Conservation (phyloP, 1,140 invertebrate species). For the Protaetia brevitarsis region DNA sequence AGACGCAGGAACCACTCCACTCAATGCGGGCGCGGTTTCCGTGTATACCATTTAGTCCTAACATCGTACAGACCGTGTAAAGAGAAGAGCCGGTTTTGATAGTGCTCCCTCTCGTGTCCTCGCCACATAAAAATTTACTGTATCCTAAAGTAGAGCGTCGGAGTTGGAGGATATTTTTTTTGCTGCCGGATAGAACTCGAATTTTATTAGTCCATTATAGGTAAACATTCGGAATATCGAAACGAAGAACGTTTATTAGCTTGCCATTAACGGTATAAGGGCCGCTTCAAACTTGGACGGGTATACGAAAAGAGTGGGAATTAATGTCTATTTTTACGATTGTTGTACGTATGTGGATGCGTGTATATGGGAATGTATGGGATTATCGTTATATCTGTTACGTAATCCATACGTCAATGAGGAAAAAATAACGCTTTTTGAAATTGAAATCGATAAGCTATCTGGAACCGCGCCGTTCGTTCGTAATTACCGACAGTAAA, state of each 20-base stretch:
- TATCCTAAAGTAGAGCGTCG: background rate
- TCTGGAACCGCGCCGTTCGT: background rate
- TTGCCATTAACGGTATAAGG: background rate
- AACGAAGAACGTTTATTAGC: background rate
- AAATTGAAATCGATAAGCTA: background rate
- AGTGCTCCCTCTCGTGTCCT: background rate
- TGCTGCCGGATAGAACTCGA: background rate
- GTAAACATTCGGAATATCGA: constrained; percentile 3
- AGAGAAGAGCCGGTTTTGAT: too few species aligned
- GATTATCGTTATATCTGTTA: background rate
- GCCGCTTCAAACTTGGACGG: background rate
- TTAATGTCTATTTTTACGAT: background rate
- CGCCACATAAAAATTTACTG: background rate
- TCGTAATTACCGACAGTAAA: background rate
- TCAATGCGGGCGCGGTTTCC: too few species aligned
- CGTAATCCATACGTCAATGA: background rate
- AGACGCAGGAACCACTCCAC: too few species aligned
- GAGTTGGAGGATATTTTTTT: background rate
- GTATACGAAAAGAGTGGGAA: background rate
- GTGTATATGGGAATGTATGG: background rate
- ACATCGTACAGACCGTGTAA: too few species aligned
- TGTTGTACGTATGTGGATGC: too few species aligned
- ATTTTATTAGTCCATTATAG: background rate
- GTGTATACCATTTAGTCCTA: too few species aligned
- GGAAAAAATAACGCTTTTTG: background rate